Percentiles rank a stretch among this genome's conserved stretches.
phyloP scores from a whole-genome alignment of 2,113 vertebrate genomes.

The Coryphaenoides rupestris region DNA sequence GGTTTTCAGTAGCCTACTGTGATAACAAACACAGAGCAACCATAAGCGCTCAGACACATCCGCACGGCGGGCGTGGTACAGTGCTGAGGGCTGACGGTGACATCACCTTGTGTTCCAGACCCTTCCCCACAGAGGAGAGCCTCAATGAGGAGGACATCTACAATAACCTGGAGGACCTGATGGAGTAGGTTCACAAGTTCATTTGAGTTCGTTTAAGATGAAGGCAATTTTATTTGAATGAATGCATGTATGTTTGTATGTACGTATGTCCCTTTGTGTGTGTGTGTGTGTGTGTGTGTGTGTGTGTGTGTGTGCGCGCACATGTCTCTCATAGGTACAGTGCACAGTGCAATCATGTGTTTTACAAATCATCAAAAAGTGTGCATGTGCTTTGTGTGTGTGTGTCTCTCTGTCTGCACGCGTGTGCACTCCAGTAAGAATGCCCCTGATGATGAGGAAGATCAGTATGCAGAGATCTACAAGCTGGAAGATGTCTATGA shows the following conservation, averaged over 20 bases:
- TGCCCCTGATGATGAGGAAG: conserved; percentile 77
- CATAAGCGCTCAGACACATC: too few species aligned
- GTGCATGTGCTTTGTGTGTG: conserved; percentile 4
- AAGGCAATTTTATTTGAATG: conserved; percentile 13
- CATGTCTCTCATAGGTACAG: background rate
- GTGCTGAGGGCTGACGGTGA: too few species aligned
- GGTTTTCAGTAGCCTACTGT: too few species aligned
- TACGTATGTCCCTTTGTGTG: background rate
- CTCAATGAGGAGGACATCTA: conserved; percentile 88
- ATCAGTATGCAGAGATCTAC: conserved; percentile 84
- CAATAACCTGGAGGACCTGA: conserved; percentile 87
- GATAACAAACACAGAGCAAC: too few species aligned
- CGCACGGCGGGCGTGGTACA: too few species aligned
- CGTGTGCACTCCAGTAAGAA: conserved; percentile 73
- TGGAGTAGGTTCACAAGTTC: conserved; percentile 82
- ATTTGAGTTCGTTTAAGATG: background rate
- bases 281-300: background rate
- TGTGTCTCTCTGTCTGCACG: background rate
- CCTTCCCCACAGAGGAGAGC: conserved; percentile 88
- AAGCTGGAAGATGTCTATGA: conserved; percentile 76
- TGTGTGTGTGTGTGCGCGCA: background rate
- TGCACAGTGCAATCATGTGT: background rate
- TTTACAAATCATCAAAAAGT: background rate
- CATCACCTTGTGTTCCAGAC: conserved; percentile 62
- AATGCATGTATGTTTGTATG: background rate